Evolutionary conservation across 2,113 vertebrate genomes (phyloP).

Genomic region (Bubalus kerabau): DNA sequence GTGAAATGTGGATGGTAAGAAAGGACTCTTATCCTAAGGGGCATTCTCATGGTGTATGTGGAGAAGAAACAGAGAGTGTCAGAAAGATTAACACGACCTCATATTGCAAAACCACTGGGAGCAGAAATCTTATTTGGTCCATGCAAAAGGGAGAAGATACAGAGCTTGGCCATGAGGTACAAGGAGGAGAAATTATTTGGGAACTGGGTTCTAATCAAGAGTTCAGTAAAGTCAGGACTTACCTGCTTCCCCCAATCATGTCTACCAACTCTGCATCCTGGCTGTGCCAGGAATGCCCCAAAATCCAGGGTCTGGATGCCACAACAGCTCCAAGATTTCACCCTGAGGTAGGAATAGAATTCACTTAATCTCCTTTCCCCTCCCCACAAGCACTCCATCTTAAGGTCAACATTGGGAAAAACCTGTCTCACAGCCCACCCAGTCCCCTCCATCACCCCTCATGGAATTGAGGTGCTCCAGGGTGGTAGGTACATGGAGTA

Average conservation of each 20-base stretch:
- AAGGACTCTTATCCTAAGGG: not conserved
- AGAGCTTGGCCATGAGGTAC: not conserved
- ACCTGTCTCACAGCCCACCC: not conserved
- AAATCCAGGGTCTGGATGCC: slow-evolving; percentile 91
- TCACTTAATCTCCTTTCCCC: not conserved
- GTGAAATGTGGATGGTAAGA: not conserved
- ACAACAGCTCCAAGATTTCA: slow-evolving; percentile 99
- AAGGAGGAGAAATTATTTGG: not conserved
- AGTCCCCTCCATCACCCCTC: slow-evolving; percentile 88
- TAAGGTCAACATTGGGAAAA: slow-evolving; percentile 13
- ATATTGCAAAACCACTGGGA: not conserved
- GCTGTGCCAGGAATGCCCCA: slow-evolving; percentile 92
- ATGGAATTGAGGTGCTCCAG: slow-evolving; percentile 92
- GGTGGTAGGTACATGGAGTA: slow-evolving; percentile 89
- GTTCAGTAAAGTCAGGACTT: slow-evolving; percentile 34
- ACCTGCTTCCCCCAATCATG: slow-evolving; percentile 92
- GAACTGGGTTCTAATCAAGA: slow-evolving; percentile 4
- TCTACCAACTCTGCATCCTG: slow-evolving; percentile 87
- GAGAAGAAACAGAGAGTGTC: not conserved
- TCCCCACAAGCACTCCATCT: not conserved
- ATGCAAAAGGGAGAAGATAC: not conserved
- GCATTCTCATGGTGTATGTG: not conserved
- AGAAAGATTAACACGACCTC: not conserved
- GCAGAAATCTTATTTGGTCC: not conserved
- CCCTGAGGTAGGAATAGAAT: slow-evolving; percentile 77